Percentiles rank a stretch among this genome's conserved stretches.
These are phyloP conservation scores for Pollimyrus isidori DNA, from an alignment of 2,113 vertebrate species.

Conservation along the genomic window DNA sequence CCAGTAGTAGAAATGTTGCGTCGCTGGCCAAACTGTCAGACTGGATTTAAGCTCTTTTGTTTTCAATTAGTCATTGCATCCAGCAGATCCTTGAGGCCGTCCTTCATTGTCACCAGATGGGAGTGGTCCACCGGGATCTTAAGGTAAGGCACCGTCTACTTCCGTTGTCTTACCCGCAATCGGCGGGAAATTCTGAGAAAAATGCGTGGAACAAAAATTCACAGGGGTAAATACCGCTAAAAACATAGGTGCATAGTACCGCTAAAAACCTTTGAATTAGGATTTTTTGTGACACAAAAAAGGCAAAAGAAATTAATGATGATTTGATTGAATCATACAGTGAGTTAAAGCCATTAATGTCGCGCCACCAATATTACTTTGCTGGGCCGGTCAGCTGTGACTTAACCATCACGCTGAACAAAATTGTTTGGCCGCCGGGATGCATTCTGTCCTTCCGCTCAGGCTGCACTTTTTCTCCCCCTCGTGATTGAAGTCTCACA, in stretches of 20 bases:
- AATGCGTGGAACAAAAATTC: not conserved
- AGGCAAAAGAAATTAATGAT: not conserved
- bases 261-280: not conserved
- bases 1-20: not conserved
- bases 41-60: not conserved
- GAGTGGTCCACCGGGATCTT: slow-evolving; percentile 54
- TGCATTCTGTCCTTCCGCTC: not conserved
- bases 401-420: not conserved
- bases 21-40: not conserved
- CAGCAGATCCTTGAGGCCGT: slow-evolving; percentile 59
- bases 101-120: slow-evolving; percentile 60
- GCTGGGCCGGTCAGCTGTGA: not conserved
- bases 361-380: not conserved
- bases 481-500: not conserved
- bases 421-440: not conserved
- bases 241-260: not conserved
- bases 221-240: not conserved
- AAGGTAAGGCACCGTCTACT: slow-evolving; percentile 25
- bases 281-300: not conserved
- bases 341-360: not conserved
- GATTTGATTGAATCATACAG: not conserved
- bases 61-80: slow-evolving; percentile 50
- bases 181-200: not conserved
- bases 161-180: not conserved
- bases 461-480: not conserved